Conservation (phyloP, 2,888 invertebrate genomes). For the Dascillus cervinus region DNA sequence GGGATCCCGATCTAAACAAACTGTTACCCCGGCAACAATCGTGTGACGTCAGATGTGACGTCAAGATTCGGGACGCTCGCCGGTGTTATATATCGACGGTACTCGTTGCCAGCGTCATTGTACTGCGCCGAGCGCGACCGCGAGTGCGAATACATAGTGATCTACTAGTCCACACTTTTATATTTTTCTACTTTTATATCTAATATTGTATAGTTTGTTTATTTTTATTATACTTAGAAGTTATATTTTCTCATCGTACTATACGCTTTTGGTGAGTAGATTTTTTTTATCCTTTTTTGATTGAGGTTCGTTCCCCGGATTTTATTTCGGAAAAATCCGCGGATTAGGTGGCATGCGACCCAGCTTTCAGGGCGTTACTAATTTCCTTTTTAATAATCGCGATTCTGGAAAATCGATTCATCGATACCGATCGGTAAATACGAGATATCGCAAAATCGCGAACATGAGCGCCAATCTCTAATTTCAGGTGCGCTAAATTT, state of each 20-base stretch:
- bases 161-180: conserved; percentile 41
- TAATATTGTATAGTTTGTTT: conserved; percentile 40
- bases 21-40: conserved; percentile 36
- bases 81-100: conserved; percentile 40
- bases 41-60: conserved; percentile 34
- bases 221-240: conserved; percentile 35
- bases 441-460: no score
- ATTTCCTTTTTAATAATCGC: no score
- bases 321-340: conserved; percentile 13
- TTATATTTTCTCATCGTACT: conserved; percentile 36
- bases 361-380: no score
- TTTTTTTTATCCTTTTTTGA: conserved; percentile 3
- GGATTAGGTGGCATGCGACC: no score
- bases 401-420: no score
- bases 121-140: conserved; percentile 37
- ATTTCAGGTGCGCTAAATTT: no score
- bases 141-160: conserved; percentile 33
- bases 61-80: conserved; percentile 35
- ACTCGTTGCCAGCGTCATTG: conserved; percentile 34
- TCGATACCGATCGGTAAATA: no score
- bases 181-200: conserved; percentile 44
- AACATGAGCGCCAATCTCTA: no score
- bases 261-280: conserved; percentile 39
- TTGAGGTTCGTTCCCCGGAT: background rate
- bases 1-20: conserved; percentile 46